A percentile compares a stretch with the other conserved stretches of the same genome.
Conservation (phyloP, 2,888 invertebrate genomes). For the Punctoribates punctum region DNA sequence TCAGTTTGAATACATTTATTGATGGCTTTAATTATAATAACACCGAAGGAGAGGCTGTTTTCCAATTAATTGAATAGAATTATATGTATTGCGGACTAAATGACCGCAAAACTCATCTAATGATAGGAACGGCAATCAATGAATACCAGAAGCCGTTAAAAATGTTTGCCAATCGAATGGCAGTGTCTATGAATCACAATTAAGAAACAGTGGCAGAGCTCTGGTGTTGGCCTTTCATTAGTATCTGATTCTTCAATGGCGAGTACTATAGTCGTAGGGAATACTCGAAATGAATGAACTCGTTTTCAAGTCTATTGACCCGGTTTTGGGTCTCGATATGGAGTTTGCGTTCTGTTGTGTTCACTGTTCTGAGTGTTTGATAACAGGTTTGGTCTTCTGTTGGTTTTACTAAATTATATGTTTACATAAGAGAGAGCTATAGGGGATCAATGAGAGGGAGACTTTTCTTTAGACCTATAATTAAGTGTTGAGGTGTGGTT, state of each 20-base stretch:
- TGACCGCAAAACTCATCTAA: neutral
- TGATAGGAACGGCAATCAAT: neutral
- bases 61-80: no score
- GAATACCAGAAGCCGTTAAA: slow-evolving; percentile 12
- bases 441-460: slow-evolving; percentile 29
- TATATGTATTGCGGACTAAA: neutral
- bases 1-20: no score
- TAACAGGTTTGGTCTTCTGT: slow-evolving; percentile 30
- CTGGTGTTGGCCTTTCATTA: neutral
- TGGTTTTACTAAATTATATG: slow-evolving; percentile 38
- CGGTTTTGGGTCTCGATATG: neutral
- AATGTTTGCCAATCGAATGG: slow-evolving; percentile 13
- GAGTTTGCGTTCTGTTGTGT: neutral
- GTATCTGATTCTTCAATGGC: neutral
- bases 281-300: slow-evolving; percentile 7
- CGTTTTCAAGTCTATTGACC: slow-evolving; percentile 22
- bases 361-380: slow-evolving; percentile 20
- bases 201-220: slow-evolving; percentile 6
- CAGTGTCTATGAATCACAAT: slow-evolving; percentile 24
- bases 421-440: slow-evolving; percentile 31
- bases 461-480: slow-evolving; percentile 22
- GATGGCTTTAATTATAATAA: no score
- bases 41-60: no score
- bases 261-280: neutral
- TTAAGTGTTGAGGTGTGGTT: slow-evolving; percentile 38